phyloP scores from a whole-genome alignment of 2,888 invertebrate genomes.

The Amphiduros pacificus region DNA sequence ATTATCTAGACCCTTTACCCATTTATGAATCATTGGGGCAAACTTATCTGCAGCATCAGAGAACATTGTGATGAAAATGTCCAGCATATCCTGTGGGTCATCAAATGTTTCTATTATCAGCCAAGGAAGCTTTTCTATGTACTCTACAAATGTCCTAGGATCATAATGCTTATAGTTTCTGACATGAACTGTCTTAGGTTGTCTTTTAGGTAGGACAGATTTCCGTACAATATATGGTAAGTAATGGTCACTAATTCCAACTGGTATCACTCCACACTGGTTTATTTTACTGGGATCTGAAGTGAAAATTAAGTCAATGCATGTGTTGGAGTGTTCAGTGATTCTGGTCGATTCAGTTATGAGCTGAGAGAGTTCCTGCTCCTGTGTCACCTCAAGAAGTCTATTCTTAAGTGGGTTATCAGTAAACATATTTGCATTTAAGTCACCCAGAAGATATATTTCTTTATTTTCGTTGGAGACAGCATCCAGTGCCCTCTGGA shows the following conservation, averaged over 20 bases:
- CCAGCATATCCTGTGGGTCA: background rate
- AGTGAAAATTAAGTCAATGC: background rate
- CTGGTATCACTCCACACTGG: background rate
- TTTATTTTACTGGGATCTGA: background rate
- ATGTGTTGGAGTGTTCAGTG: background rate
- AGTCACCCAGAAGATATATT: too few relatives aligned
- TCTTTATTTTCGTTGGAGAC: too few relatives aligned
- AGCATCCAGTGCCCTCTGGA: too few relatives aligned
- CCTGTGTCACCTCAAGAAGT: background rate
- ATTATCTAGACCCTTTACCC: background rate
- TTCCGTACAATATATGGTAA: background rate
- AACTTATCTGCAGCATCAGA: background rate
- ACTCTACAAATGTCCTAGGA: background rate
- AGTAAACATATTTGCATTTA: background rate
- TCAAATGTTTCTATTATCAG: background rate
- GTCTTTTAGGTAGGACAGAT: background rate
- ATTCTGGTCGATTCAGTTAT: background rate
- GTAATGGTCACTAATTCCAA: background rate
- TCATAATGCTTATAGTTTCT: background rate
- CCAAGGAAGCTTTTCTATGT: background rate
- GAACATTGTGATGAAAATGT: background rate
- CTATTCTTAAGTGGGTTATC: background rate
- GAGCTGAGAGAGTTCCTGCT: background rate
- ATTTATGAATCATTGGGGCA: conserved; percentile 3
- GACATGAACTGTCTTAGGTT: background rate